Conservation (phyloP, 2,888 invertebrate genomes). For the Mesochorus sp. region DNA sequence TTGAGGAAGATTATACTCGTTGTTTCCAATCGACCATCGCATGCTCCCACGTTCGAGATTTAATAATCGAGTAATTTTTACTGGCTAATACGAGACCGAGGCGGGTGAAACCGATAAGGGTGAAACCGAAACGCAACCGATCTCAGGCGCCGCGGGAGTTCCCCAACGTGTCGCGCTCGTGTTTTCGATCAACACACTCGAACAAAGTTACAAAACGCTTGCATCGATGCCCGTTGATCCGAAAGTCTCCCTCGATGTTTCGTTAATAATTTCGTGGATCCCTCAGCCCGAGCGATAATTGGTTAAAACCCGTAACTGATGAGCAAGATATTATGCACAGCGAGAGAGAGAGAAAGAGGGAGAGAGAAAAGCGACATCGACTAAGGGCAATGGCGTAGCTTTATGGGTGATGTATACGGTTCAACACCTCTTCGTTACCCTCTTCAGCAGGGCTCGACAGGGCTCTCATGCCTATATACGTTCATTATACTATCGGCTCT, state of each 20-base stretch:
- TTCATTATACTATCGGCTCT: constrained; percentile 55
- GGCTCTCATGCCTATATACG: constrained; percentile 34
- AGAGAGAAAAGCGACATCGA: constrained; percentile 60
- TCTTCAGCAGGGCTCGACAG: constrained; percentile 70
- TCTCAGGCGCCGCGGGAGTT: constrained; percentile 44
- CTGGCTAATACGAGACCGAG: background rate
- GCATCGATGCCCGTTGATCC: constrained; percentile 54
- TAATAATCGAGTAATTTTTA: too few relatives aligned
- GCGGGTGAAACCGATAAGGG: constrained; percentile 36
- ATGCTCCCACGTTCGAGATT: too few relatives aligned
- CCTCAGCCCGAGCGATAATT: constrained; percentile 70
- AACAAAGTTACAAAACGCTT: constrained; percentile 24
- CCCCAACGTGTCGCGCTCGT: constrained; percentile 15
- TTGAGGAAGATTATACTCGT: too few relatives aligned
- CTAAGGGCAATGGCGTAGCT: constrained; percentile 73
- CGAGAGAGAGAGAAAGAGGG: constrained; percentile 57
- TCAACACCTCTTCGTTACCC: constrained; percentile 82
- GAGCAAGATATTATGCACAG: constrained; percentile 74
- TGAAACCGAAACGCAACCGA: constrained; percentile 52
- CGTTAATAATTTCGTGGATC: constrained; percentile 37
- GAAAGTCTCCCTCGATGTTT: constrained; percentile 37
- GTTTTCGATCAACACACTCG: constrained; percentile 45
- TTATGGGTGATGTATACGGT: constrained; percentile 76
- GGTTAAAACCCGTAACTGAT: constrained; percentile 82
- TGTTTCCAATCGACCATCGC: too few relatives aligned